phyloP scores from a whole-genome alignment of 2,888 invertebrate genomes.

The Hydrotaea cyrtoneurina region DNA sequence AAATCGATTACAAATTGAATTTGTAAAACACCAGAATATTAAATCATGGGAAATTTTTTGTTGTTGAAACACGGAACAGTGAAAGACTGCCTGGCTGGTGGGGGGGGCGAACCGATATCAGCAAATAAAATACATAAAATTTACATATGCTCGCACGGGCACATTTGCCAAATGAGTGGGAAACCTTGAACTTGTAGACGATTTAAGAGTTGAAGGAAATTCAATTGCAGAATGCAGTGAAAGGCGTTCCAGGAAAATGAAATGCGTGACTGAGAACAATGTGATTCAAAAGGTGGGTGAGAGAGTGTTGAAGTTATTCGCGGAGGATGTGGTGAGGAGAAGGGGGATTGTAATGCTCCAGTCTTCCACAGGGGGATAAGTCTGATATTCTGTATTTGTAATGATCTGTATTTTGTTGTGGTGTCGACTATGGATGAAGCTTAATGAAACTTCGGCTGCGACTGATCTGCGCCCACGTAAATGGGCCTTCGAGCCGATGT shows the following conservation, averaged over 20 bases:
- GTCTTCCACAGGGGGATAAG: too few relatives aligned
- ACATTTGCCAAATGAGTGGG: not conserved
- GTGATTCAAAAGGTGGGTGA: not conserved
- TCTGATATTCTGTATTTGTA: too few relatives aligned
- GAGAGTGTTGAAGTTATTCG: too few relatives aligned
- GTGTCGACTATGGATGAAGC: too few relatives aligned
- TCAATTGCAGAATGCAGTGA: not conserved
- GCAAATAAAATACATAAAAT: not conserved
- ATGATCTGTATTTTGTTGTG: too few relatives aligned
- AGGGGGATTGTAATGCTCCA: too few relatives aligned
- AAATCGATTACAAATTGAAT: conserved; percentile 59
- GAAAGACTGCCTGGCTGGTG: not conserved
- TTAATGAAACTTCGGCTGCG: too few relatives aligned
- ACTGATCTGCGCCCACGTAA: too few relatives aligned
- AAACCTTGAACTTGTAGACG: conserved; percentile 31
- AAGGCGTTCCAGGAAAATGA: not conserved
- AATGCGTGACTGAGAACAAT: not conserved
- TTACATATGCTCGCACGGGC: not conserved
- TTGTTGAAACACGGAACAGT: conserved; percentile 8
- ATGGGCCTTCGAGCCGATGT: too few relatives aligned
- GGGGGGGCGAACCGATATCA: not conserved
- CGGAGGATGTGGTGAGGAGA: too few relatives aligned
- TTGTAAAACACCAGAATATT: conserved; percentile 38
- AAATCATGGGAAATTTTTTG: conserved; percentile 62
- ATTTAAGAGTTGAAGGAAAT: not conserved